Evolutionary conservation across 2,113 vertebrate species (phyloP).

Genomic region (Atherinomorus stipes): DNA sequence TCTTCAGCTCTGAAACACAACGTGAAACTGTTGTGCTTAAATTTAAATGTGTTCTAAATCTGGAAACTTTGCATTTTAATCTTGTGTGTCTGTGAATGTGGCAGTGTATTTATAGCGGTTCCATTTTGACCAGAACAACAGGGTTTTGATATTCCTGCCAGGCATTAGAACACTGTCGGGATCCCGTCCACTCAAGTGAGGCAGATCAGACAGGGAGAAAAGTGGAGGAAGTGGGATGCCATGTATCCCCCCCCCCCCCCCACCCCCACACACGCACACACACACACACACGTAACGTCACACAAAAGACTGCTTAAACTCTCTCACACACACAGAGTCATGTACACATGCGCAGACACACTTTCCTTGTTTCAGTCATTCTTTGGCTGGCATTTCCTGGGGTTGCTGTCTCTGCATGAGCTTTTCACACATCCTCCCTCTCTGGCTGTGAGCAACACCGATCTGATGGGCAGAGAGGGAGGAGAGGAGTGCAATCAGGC

Average conservation of each 20-base stretch:
- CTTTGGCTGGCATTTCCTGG: constrained; percentile 68
- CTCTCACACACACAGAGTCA: constrained; percentile 17
- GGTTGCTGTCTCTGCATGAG: constrained; percentile 65
- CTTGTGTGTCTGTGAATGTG: constrained; percentile 9
- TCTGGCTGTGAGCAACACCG: constrained; percentile 60
- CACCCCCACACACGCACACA: constrained; percentile 39
- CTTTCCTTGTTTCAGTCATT: constrained; percentile 63
- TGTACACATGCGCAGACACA: constrained; percentile 25
- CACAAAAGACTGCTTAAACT: constrained; percentile 14
- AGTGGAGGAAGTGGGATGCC: constrained; percentile 29
- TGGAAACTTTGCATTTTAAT: neutral
- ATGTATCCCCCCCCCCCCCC: neutral
- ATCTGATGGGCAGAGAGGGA: constrained; percentile 60
- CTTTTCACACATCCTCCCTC: constrained; percentile 72
- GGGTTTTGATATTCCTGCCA: constrained; percentile 43
- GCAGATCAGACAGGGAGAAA: constrained; percentile 62
- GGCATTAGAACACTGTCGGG: constrained; percentile 51
- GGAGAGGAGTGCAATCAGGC: constrained; percentile 60
- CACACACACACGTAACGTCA: constrained; percentile 3
- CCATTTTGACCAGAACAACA: constrained; percentile 42
- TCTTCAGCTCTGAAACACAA: constrained; percentile 27
- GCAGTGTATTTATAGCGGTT: constrained; percentile 27
- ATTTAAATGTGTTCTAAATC: constrained; percentile 45
- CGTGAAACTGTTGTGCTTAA: constrained; percentile 7
- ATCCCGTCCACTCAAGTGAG: constrained; percentile 45